Percentiles rank a stretch among this genome's conserved stretches.
Evolutionary conservation across 1,140 invertebrate species (phyloP).

Genomic region (Caenorhabditis briggsae): DNA sequence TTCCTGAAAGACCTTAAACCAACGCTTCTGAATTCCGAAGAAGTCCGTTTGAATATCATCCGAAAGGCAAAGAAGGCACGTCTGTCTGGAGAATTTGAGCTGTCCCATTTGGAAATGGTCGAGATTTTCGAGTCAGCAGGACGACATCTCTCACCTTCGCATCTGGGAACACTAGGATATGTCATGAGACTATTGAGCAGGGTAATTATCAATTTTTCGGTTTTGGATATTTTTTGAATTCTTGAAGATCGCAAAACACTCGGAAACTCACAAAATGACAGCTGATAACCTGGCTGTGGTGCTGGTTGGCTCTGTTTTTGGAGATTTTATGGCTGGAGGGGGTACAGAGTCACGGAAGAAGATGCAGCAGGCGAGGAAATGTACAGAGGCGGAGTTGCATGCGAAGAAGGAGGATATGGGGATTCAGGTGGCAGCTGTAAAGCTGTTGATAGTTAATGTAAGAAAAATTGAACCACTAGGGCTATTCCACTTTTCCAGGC

Average conservation of each 20-base stretch:
- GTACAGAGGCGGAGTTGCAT: background rate
- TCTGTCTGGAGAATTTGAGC: background rate
- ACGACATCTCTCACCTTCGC: background rate
- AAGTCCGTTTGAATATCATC: background rate
- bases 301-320: constrained; percentile 23
- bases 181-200: constrained; percentile 14
- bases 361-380: background rate
- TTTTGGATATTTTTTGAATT: no score
- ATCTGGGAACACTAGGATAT: constrained; percentile 22
- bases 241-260: constrained; percentile 7
- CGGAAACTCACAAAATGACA: constrained; percentile 26
- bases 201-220: background rate
- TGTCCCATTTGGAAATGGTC: constrained; percentile 2
- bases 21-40: constrained; percentile 27
- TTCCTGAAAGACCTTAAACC: constrained; percentile 55
- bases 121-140: background rate
- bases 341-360: background rate
- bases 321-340: constrained; percentile 6
- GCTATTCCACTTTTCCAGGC: background rate
- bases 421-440: background rate
- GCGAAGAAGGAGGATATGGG: constrained; percentile 12
- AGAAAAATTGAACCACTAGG: background rate
- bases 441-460: constrained; percentile 16
- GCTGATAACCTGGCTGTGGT: constrained; percentile 24
- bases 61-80: constrained; percentile 14